phyloP scores from a whole-genome alignment of 2,888 invertebrate species.

The Brachylomia viminalis region DNA sequence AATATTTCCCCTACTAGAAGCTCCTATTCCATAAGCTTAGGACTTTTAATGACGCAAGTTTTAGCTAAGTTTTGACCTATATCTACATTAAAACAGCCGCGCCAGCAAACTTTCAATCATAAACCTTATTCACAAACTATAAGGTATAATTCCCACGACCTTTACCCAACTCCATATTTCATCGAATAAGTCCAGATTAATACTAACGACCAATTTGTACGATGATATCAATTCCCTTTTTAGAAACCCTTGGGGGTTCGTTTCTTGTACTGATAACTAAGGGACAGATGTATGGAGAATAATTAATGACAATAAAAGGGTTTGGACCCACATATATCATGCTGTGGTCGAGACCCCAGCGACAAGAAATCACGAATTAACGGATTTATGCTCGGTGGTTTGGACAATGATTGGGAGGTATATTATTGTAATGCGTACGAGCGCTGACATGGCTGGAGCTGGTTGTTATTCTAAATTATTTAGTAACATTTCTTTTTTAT shows the following conservation, averaged over 20 bases:
- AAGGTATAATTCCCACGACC: constrained; percentile 30
- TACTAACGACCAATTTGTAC: constrained; percentile 58
- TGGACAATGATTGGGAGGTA: constrained; percentile 21
- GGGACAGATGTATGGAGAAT: constrained; percentile 65
- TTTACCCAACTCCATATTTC: constrained; percentile 39
- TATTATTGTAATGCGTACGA: not conserved
- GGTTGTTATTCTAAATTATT: not conserved
- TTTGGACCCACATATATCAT: constrained; percentile 68
- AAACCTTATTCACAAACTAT: constrained; percentile 33
- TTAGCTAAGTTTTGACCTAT: constrained; percentile 14
- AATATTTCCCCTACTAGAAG: not conserved
- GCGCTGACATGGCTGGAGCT: not conserved
- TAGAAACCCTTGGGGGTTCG: constrained; percentile 46
- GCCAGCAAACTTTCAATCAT: constrained; percentile 16
- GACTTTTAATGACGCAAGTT: constrained; percentile 13
- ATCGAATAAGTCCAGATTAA: constrained; percentile 54
- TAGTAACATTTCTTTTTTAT: not conserved
- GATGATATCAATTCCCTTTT: constrained; percentile 65
- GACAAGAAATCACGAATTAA: constrained; percentile 72
- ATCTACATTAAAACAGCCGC: constrained; percentile 31
- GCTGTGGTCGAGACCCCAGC: constrained; percentile 53
- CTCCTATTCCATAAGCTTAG: not conserved
- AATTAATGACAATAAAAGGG: constrained; percentile 69
- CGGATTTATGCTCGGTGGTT: constrained; percentile 62
- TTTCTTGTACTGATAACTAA: constrained; percentile 62